A percentile compares a stretch with the other conserved stretches of the same genome.
phyloP scores from a whole-genome alignment of 2,797 vertebrate genomes.

The Sebastes kiyomatsui region DNA sequence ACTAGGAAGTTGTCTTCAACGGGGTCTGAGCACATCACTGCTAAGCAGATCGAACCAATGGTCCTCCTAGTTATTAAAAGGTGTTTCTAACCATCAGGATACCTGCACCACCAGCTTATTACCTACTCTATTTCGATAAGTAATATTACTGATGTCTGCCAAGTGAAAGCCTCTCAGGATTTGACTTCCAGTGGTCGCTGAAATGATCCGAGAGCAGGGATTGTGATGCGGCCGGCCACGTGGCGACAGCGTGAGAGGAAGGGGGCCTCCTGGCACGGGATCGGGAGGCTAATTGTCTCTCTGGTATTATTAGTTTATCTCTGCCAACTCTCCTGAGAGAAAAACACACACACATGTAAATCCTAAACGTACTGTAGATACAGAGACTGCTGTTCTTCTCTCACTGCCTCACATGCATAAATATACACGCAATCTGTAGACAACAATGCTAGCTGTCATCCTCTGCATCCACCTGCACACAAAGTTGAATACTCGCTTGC shows the following conservation, averaged over 20 bases:
- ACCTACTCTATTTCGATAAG: background rate
- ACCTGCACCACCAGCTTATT: constrained; percentile 8
- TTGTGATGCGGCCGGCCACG: constrained; percentile 19
- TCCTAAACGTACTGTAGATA: background rate
- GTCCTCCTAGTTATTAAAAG: background rate
- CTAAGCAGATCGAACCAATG: background rate
- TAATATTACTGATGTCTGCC: background rate
- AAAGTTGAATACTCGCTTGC: background rate
- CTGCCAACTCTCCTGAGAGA: constrained; percentile 30
- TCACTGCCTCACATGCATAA: background rate
- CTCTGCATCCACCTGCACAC: background rate
- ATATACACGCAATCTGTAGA: constrained; percentile 9
- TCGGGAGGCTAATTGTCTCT: constrained; percentile 54
- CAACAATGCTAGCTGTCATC: background rate
- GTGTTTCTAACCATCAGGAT: background rate
- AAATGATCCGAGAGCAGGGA: constrained; percentile 31
- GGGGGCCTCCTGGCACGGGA: constrained; percentile 44
- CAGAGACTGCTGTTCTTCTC: constrained; percentile 3
- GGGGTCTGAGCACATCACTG: background rate
- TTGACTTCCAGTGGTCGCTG: constrained; percentile 1
- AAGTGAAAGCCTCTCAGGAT: constrained; percentile 14
- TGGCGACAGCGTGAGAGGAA: constrained; percentile 33
- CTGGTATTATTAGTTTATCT: constrained; percentile 28
- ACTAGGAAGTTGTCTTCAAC: background rate
- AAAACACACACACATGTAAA: constrained; percentile 10